Conservation (phyloP, 2,797 vertebrate genomes). For the Dicrostonyx torquatus region DNA sequence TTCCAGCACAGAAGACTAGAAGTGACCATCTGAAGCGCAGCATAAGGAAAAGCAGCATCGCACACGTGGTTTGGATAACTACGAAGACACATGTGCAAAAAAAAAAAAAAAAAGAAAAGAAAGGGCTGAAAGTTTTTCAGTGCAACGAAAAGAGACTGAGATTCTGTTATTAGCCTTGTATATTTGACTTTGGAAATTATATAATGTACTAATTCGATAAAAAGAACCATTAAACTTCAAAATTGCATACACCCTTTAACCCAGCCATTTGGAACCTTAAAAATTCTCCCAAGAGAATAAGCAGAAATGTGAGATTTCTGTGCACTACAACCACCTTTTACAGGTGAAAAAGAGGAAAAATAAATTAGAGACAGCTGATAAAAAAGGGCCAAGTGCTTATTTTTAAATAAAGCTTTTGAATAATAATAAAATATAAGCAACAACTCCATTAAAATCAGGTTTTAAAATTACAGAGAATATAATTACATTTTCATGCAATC, state of each 20-base stretch:
- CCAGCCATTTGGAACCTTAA: neutral
- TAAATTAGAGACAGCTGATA: neutral
- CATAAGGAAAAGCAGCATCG: neutral
- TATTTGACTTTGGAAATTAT: conserved; percentile 36
- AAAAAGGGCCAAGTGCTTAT: neutral
- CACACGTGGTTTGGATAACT: neutral
- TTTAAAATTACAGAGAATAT: neutral
- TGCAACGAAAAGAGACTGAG: neutral
- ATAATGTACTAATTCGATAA: conserved; percentile 4
- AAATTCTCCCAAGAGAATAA: conserved; percentile 41
- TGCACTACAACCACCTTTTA: neutral
- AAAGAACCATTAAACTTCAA: conserved; percentile 30
- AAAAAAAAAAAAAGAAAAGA: no score
- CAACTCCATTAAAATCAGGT: neutral
- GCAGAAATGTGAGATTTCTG: neutral
- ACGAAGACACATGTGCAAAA: no score
- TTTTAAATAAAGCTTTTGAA: conserved; percentile 46
- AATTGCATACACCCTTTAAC: neutral
- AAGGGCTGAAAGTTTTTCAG: no score
- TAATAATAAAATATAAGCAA: conserved; percentile 8
- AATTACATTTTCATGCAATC: neutral
- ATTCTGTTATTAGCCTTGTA: neutral
- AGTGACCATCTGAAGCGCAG: neutral
- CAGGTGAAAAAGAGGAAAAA: neutral
- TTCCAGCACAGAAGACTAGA: neutral